A percentile compares a stretch with the other conserved stretches of the same genome.
Conservation (phyloP, 1,140 invertebrate genomes). For the Phymastichus coffea region DNA sequence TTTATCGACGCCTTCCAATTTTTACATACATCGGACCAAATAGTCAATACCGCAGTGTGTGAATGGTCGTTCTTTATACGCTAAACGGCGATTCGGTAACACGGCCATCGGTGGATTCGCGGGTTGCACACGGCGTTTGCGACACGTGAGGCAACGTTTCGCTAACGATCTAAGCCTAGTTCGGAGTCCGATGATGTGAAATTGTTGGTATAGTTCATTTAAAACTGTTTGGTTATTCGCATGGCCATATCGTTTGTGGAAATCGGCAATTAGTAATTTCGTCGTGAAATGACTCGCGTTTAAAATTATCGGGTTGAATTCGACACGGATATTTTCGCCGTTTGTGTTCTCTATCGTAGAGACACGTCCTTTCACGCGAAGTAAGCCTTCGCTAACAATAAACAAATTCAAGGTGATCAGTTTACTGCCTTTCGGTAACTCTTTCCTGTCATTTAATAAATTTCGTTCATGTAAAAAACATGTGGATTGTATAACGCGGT, state of each 20-base stretch:
- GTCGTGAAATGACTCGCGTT: background rate
- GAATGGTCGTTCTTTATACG: slow-evolving; percentile 32
- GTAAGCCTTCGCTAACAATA: background rate
- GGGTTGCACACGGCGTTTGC: background rate
- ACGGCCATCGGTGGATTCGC: background rate
- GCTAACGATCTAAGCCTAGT: slow-evolving; percentile 14
- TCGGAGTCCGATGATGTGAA: slow-evolving; percentile 25
- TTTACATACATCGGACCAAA: slow-evolving; percentile 37
- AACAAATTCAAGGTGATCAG: background rate
- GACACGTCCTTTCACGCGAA: background rate
- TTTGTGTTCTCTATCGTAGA: too few relatives aligned
- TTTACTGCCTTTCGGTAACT: background rate
- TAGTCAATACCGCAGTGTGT: slow-evolving; percentile 40
- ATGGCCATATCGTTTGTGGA: slow-evolving; percentile 23
- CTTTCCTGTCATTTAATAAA: background rate
- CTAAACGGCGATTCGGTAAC: slow-evolving; percentile 7
- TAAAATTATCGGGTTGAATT: background rate
- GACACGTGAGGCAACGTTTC: background rate
- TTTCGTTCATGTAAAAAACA: background rate
- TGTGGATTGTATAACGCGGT: background rate
- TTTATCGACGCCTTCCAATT: slow-evolving; percentile 34
- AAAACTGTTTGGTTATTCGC: slow-evolving; percentile 25
- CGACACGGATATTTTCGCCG: too few relatives aligned
- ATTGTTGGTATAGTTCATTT: slow-evolving; percentile 27
- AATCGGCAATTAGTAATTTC: slow-evolving; percentile 8